Evolutionary conservation across 1,140 invertebrate genomes (phyloP).

Genomic region (Aradophagus sp.): DNA sequence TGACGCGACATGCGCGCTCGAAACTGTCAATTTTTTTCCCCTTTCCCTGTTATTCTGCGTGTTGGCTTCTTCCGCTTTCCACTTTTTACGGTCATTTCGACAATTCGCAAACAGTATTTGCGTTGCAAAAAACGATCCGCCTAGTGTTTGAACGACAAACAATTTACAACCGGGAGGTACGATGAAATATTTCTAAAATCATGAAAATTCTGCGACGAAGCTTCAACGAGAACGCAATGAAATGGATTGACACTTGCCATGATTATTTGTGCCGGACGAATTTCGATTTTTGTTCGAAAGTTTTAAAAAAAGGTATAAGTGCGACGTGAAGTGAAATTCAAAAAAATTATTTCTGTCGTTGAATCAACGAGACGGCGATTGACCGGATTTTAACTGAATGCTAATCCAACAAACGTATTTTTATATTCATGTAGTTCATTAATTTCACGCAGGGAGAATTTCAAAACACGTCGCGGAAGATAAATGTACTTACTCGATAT

Average conservation of each 20-base stretch:
- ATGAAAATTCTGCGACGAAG: no score
- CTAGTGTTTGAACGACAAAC: conserved; percentile 9
- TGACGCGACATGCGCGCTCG: conserved; percentile 28
- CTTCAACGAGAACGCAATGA: no score
- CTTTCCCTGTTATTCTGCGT: no score
- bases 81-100: conserved; percentile 12
- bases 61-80: neutral
- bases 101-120: conserved; percentile 16
- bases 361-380: no score
- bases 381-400: conserved; percentile 12
- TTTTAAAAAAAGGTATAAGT: conserved; percentile 16
- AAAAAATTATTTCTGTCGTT: no score
- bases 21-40: conserved; percentile 18
- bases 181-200: no score
- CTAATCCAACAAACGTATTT: conserved; percentile 12
- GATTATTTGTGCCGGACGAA: no score
- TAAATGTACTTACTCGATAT: conserved; percentile 6
- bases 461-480: conserved; percentile 3
- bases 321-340: no score
- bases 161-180: conserved; percentile 4
- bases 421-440: conserved; percentile 41
- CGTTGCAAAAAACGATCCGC: conserved; percentile 4
- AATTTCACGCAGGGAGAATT: conserved; percentile 16
- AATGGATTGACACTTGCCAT: no score
- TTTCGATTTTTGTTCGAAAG: conserved; percentile 1